Evolutionary conservation across 37 sponge, comb jelly and placozoan species (phyloP).

Genomic region (Corticium candelabrum): DNA sequence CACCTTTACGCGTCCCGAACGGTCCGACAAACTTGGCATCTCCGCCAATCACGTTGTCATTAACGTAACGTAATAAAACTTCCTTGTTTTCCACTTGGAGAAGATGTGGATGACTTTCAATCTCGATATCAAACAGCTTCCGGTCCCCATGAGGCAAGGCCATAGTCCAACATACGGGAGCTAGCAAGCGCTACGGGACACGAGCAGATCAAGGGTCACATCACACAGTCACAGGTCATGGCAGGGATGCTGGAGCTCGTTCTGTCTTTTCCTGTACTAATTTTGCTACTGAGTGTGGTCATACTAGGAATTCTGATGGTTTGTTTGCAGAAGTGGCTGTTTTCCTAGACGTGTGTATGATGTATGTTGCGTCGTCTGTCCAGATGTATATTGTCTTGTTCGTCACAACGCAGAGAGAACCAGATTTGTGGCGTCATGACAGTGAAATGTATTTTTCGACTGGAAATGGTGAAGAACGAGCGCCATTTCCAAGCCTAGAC

Average conservation of each 20-base stretch:
- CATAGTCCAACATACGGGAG: background rate
- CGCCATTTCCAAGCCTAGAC: constrained; percentile 56
- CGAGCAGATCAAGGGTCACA: no score
- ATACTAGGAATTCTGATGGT: constrained; percentile 2
- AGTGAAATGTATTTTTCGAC: constrained; percentile 60
- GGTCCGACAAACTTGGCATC: constrained; percentile 40
- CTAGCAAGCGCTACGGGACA: background rate
- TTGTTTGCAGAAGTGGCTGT: background rate
- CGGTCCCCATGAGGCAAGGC: background rate
- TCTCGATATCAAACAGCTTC: background rate
- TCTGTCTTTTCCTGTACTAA: no score
- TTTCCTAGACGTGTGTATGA: background rate
- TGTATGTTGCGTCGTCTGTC: background rate
- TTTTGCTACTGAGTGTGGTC: background rate
- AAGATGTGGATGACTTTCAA: background rate
- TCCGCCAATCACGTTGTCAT: constrained; percentile 32
- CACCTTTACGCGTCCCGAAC: constrained; percentile 52
- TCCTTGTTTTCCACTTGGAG: background rate
- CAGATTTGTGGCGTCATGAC: constrained; percentile 42
- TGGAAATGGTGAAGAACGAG: constrained; percentile 18
- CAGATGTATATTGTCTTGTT: constrained; percentile 52
- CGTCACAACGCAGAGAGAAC: constrained; percentile 43
- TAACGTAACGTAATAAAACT: constrained; percentile 25
- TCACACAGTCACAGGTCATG: no score
- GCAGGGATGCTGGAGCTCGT: no score